Evolutionary conservation across 2,888 invertebrate species (phyloP).

Genomic region (Malacosoma neustria): DNA sequence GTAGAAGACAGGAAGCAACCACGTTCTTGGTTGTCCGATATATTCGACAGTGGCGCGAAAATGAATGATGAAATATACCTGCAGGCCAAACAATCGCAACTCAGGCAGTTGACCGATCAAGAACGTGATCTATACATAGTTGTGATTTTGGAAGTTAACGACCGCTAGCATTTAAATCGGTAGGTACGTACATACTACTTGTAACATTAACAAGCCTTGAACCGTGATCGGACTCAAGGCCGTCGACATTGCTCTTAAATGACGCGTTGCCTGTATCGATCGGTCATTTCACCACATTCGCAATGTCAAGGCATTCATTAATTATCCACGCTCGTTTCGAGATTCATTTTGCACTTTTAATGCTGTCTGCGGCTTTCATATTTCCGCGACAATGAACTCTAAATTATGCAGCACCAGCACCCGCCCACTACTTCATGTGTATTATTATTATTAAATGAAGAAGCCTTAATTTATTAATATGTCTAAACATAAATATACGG

Average conservation of each 20-base stretch:
- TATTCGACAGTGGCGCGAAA: too few relatives aligned
- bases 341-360: neutral
- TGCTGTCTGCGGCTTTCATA: too few relatives aligned
- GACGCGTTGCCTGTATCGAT: conserved; percentile 54
- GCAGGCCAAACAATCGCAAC: neutral
- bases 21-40: too few relatives aligned
- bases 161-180: conserved; percentile 35
- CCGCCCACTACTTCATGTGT: too few relatives aligned
- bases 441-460: too few relatives aligned
- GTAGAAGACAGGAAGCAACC: too few relatives aligned
- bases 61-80: neutral
- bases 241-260: conserved; percentile 58
- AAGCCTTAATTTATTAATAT: too few relatives aligned
- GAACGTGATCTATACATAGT: neutral
- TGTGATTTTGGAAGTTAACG: conserved; percentile 27
- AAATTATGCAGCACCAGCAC: too few relatives aligned
- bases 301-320: conserved; percentile 52
- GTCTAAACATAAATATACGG: too few relatives aligned
- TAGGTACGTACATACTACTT: conserved; percentile 27
- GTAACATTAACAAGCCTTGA: conserved; percentile 38
- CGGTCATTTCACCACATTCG: conserved; percentile 42
- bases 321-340: neutral
- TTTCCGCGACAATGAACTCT: too few relatives aligned
- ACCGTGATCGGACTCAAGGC: conserved; percentile 53
- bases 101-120: neutral